Evolutionary conservation across 1,140 invertebrate genomes (phyloP), one percentile per base, ranked within the genome.

Genomic region (Neodiprion virginianus): DNA sequence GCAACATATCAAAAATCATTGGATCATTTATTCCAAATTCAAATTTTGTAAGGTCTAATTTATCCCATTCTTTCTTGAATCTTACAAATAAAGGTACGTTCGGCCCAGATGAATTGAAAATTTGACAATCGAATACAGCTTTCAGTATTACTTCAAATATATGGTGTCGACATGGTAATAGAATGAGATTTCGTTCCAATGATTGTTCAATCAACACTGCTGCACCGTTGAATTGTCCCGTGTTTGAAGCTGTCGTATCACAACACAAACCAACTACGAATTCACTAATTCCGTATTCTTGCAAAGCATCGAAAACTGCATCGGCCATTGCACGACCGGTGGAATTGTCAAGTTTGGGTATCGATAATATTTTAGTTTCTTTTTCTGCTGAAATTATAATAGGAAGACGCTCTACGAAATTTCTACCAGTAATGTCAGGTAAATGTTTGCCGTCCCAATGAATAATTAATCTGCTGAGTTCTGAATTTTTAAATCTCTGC

Each of bases 91-190:
- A 48, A 23, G 71, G 48, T 5, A 72, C 74, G 28, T 75, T 72
- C 48, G 74, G 74, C 2, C 74, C 67, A 72, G 69, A 67, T 65
- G 67, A 69, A 78, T 73, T 71, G 14, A 48, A 14, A 9, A 3
- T 14, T 28, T 71, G 8, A 71, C 70, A 69, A 67, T 72, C 76
- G 48, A 61, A 75, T 11, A 66, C 74, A 73, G 47, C 21, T 75
- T 68, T 72, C 70, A 72, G 67, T 71, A 75, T 48, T 49, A 77
- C 67, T 67, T 77, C 74, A 28, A 70, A 75, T 61, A 77, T 75
- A 70, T 77, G 76, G 67, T 75, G 74, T 73, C 74, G 71, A 69
- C 76, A 77, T 71, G 76, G 71, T n/a, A 75, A 70, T 11, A 71
- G 65, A 48, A 78, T 68, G 50, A 78, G 70, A 49, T 78, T 53